A percentile compares a stretch with the other conserved stretches of the same genome.
Conservation (phyloP, 2,888 invertebrate species). For the Heliconius sara region DNA sequence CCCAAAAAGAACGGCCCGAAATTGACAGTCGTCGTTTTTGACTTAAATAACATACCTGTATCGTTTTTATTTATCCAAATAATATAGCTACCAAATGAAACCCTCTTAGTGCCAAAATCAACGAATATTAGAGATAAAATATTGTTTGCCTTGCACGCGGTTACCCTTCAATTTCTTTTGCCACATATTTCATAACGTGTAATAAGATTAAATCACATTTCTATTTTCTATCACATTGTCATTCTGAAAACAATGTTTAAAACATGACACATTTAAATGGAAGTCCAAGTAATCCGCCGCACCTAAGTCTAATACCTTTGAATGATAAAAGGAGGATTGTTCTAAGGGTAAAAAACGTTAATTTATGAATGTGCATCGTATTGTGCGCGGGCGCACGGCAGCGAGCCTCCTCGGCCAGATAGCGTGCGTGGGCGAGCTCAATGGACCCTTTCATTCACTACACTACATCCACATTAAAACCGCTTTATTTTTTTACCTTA, state of each 20-base stretch:
- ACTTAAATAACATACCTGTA: constrained; percentile 72
- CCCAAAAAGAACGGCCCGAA: constrained; percentile 73
- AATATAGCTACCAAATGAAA: constrained; percentile 58
- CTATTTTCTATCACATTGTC: constrained; percentile 1
- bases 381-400: constrained; percentile 59
- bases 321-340: constrained; percentile 65
- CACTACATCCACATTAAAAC: constrained; percentile 80
- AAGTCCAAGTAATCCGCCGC: constrained; percentile 54
- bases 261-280: constrained; percentile 50
- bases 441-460: constrained; percentile 83
- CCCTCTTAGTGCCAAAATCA: constrained; percentile 9
- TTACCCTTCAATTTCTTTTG: background rate
- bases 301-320: constrained; percentile 62
- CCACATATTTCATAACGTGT: background rate
- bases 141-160: background rate
- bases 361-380: constrained; percentile 62
- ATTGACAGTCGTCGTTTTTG: constrained; percentile 72
- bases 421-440: constrained; percentile 79
- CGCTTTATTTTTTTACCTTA: constrained; percentile 77
- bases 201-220: constrained; percentile 17
- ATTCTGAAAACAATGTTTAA: constrained; percentile 47
- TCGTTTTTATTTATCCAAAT: constrained; percentile 66
- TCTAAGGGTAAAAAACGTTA: constrained; percentile 62
- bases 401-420: constrained; percentile 58
- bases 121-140: constrained; percentile 19